Percentiles rank a stretch among this genome's conserved stretches.
These are phyloP conservation scores for Hedya salicella DNA, from an alignment of 2,888 invertebrate species.

Conservation along the genomic window DNA sequence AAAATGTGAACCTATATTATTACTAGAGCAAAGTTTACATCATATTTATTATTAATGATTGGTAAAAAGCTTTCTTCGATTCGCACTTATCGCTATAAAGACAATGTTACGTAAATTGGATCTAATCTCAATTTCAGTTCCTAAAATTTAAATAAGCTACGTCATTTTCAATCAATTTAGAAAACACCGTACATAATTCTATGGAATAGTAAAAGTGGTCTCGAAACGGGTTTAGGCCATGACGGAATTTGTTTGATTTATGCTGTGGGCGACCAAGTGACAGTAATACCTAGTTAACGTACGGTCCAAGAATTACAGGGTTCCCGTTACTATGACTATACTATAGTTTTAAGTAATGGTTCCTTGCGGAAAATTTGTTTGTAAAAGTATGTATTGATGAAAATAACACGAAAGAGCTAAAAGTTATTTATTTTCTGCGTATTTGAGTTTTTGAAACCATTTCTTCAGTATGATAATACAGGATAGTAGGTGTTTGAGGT, in stretches of 20 bases:
- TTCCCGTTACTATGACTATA: background rate
- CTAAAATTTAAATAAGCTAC: background rate
- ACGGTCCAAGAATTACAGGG: background rate
- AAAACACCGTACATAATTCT: conserved; percentile 19
- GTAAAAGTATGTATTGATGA: too few species aligned
- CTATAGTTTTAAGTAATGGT: too few species aligned
- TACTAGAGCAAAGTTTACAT: too few species aligned
- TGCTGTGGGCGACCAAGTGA: conserved; percentile 1
- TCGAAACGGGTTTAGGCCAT: conserved; percentile 24
- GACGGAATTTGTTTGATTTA: conserved; percentile 21
- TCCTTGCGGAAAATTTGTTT: too few species aligned
- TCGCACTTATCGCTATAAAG: background rate
- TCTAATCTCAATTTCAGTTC: background rate
- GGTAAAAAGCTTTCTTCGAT: background rate
- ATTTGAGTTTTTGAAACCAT: too few species aligned
- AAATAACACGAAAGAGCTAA: too few species aligned
- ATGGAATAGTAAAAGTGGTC: conserved; percentile 24
- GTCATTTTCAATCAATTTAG: conserved; percentile 12
- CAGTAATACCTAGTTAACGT: conserved; percentile 1
- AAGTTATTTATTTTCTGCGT: too few species aligned
- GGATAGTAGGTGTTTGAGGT: too few species aligned
- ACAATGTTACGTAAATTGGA: background rate
- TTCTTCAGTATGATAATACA: too few species aligned
- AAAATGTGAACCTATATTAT: too few species aligned
- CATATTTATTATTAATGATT: too few species aligned